Base-by-base conservation (phyloP, 2,113 vertebrate genomes). In the Pipa parva region DNA sequence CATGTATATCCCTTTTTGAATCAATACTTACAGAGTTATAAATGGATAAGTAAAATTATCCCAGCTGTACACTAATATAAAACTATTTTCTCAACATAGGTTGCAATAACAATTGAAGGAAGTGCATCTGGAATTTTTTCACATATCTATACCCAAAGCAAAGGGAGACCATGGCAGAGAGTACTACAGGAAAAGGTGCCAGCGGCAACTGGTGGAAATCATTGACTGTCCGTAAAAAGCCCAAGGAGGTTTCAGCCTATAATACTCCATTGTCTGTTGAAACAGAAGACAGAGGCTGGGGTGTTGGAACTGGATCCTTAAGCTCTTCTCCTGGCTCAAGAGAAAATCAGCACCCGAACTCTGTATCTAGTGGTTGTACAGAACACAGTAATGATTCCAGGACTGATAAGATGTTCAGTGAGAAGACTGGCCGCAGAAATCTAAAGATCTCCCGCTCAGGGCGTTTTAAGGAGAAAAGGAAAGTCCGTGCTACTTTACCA, bases 371-470 rank as follows among this genome's bases (percentile, higher is more conserved):
- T 31, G 49, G 66, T 42, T 33, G 31, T 20, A 54, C 66, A 45
- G 66, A 70, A 54, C 25, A 28, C 36, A 54, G 11, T 28, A 51
- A 17, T 45, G 66, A 70, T 13, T 12, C 18, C 20, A 70, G 61
- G 36, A 9, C 56, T 13, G 66, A 70, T 29, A 70, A 61, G 36
- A 31, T 36, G 20, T 87, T 89, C 72, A 88, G 79, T 3, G 89
- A 89, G 77, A 77, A 77, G 63, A 85, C 81, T 1, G 93, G 77
- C 74, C 89, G 95, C 20, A 85, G 96, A 66, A 92, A 92, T 69
- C 83, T 99, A 71, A 93, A 85, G 3, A 87, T 97, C 49, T 98
- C 95, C 0, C 95, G 93, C 52, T 98, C 95, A 0, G 96, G 95
- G 2, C 90, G 95, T 50, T 98, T 93, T 77, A 97, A 93, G 67